A percentile compares a stretch with the other conserved stretches of the same genome.
Conservation (phyloP, 2,797 vertebrate species). For the Paedocypris micromegethes region DNA sequence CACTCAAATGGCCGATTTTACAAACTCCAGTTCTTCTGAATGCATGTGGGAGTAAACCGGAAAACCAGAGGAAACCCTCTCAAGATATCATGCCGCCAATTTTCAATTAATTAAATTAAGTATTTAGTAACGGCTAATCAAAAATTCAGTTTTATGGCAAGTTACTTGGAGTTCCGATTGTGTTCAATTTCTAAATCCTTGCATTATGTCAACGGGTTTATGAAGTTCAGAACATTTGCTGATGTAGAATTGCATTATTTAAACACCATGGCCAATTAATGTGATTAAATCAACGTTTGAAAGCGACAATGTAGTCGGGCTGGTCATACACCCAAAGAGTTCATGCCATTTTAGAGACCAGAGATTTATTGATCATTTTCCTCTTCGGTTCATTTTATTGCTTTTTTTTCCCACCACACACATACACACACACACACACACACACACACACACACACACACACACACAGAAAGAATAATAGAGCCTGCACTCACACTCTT, state of each 20-base stretch:
- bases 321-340: conserved; percentile 14
- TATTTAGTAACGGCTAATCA: too few relatives aligned
- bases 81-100: too few relatives aligned
- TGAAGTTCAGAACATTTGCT: conserved; percentile 11
- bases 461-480: conserved; percentile 20
- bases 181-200: neutral
- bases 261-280: conserved; percentile 17
- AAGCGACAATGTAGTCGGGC: conserved; percentile 19
- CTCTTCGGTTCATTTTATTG: conserved; percentile 50
- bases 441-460: conserved; percentile 9
- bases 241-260: conserved; percentile 20
- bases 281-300: conserved; percentile 29
- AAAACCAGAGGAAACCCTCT: too few relatives aligned
- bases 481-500: conserved; percentile 27
- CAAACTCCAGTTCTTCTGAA: too few relatives aligned
- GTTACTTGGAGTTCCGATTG: too few relatives aligned
- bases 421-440: conserved; percentile 6
- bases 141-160: too few relatives aligned
- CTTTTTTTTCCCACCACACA: conserved; percentile 11
- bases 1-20: too few relatives aligned
- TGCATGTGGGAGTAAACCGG: too few relatives aligned
- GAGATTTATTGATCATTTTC: conserved; percentile 58
- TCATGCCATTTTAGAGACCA: conserved; percentile 39
- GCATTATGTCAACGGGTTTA: conserved; percentile 12
- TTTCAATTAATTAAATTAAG: too few relatives aligned